A percentile compares a stretch with the other conserved stretches of the same genome.
Evolutionary conservation across 2,113 vertebrate species (phyloP).

Genomic region (Fulmarus glacialis): DNA sequence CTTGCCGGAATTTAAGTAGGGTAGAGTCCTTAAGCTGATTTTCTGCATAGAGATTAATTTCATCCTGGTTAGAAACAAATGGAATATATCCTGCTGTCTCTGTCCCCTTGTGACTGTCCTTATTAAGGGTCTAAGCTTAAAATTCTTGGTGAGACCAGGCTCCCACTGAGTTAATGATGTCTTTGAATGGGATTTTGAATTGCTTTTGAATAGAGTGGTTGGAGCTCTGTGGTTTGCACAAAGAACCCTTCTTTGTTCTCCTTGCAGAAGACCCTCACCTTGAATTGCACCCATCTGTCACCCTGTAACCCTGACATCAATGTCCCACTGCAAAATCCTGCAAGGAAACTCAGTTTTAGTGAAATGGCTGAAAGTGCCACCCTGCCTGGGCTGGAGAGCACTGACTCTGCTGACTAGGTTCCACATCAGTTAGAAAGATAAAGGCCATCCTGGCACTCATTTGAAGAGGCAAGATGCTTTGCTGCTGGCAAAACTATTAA

Average conservation of each 20-base stretch:
- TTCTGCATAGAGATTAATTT: conserved; percentile 42
- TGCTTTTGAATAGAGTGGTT: not conserved
- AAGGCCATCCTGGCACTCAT: not conserved
- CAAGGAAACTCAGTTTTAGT: not conserved
- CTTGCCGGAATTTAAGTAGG: conserved; percentile 2
- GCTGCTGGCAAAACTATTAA: not conserved
- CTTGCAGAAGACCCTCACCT: not conserved
- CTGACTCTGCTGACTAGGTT: not conserved
- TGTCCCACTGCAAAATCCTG: not conserved
- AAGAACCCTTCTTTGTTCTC: not conserved
- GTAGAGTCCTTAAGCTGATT: conserved; percentile 24
- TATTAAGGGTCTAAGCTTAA: conserved; percentile 8
- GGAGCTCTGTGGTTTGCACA: not conserved
- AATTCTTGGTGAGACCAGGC: not conserved
- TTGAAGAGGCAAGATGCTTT: not conserved
- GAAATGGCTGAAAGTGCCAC: not conserved
- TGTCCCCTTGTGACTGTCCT: not conserved
- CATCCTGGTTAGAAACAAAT: not conserved
- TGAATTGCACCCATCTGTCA: not conserved
- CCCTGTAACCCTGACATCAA: not conserved
- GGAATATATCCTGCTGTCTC: not conserved
- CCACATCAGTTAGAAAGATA: not conserved
- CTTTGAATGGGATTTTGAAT: not conserved
- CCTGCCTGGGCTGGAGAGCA: not conserved
- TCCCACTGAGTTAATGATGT: not conserved